Conservation (phyloP, 2,113 vertebrate genomes). For the Rhinoderma darwinii region DNA sequence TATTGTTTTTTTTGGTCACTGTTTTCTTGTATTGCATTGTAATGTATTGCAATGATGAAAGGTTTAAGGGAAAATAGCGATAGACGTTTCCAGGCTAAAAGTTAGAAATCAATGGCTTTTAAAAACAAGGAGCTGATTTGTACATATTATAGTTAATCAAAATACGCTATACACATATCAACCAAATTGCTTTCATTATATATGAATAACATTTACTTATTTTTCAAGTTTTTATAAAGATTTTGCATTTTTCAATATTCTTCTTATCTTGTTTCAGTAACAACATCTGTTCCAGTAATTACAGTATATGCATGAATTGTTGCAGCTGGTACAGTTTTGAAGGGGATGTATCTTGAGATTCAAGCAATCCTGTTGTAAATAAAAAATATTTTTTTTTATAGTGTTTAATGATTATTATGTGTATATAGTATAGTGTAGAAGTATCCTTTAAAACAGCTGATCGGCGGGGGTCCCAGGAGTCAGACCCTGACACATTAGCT, state of each 20-base stretch:
- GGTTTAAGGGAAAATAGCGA: too few species aligned
- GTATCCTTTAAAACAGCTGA: too few species aligned
- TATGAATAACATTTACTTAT: neutral
- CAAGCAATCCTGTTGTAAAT: neutral
- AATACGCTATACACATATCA: neutral
- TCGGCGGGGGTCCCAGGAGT: too few species aligned
- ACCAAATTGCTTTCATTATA: neutral
- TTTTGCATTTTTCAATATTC: neutral
- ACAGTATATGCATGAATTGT: neutral
- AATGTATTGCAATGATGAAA: neutral
- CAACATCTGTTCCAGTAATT: slow-evolving; percentile 25
- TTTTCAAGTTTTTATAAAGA: neutral
- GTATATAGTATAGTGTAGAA: neutral
- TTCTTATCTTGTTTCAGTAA: slow-evolving; percentile 10
- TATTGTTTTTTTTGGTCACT: too few species aligned
- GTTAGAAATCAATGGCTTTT: neutral
- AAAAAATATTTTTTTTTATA: neutral
- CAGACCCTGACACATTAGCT: too few species aligned
- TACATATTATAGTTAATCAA: too few species aligned
- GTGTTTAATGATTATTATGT: neutral
- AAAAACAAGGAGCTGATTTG: neutral
- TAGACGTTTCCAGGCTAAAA: too few species aligned
- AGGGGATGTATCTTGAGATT: neutral
- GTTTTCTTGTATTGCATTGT: too few species aligned
- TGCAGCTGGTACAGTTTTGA: neutral